Conservation (phyloP, 2,113 vertebrate species). For the Bos javanicus region DNA sequence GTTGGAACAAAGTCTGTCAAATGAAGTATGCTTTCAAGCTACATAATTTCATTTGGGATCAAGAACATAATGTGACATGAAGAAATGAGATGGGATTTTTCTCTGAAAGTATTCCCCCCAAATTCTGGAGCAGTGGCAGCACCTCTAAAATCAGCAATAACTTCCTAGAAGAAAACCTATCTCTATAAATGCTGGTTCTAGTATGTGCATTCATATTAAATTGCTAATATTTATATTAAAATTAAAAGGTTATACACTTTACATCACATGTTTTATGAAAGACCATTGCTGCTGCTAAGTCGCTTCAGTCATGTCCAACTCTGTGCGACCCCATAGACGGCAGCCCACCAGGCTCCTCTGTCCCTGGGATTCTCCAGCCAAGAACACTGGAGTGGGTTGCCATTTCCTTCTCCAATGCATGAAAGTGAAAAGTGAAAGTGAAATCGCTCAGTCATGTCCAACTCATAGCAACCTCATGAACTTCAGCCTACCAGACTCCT, state of each 20-base stretch:
- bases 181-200: background rate
- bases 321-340: no score
- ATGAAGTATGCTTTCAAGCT: background rate
- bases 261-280: background rate
- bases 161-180: background rate
- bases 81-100: conserved; percentile 18
- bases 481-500: no score
- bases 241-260: background rate
- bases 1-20: background rate
- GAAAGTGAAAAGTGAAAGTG: no score
- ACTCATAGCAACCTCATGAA: no score
- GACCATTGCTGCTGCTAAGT: background rate
- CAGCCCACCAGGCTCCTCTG: no score
- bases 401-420: no score
- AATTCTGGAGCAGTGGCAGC: background rate
- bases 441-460: no score
- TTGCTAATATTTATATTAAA: background rate
- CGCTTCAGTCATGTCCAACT: no score
- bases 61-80: background rate
- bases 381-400: no score
- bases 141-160: background rate
- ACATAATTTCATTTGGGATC: conserved; percentile 9
- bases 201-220: background rate
- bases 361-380: no score
- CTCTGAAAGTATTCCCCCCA: background rate